phyloP scores from a whole-genome alignment of 2,797 vertebrate species.

The Cottoperca gobio region DNA sequence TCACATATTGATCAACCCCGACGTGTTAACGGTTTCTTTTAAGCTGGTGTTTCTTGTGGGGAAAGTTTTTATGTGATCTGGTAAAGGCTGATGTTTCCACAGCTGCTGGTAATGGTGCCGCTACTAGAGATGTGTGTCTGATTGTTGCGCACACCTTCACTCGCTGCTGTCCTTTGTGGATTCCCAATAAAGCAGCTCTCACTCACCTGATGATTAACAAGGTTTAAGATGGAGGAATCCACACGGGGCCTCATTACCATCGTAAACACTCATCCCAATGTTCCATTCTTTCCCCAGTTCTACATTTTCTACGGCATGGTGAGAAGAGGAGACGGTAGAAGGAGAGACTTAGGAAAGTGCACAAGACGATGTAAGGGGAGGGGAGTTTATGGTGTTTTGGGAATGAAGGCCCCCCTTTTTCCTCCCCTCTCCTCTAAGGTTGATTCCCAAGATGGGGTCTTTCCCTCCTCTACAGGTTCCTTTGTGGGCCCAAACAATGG shows the following conservation, averaged over 20 bases:
- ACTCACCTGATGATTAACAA: slow-evolving; percentile 81
- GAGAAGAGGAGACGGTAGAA: slow-evolving; percentile 38
- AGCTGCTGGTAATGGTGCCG: slow-evolving; percentile 26
- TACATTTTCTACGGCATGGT: slow-evolving; percentile 38
- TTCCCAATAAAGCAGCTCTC: slow-evolving; percentile 65
- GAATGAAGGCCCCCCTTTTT: slow-evolving; percentile 55
- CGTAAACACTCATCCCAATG: slow-evolving; percentile 75
- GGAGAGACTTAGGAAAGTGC: slow-evolving; percentile 30
- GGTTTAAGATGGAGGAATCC: slow-evolving; percentile 76
- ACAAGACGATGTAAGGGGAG: slow-evolving; percentile 57
- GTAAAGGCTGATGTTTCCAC: slow-evolving; percentile 37
- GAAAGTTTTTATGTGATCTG: slow-evolving; percentile 12
- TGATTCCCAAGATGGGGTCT: slow-evolving; percentile 65
- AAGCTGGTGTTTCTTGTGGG: slow-evolving; percentile 23
- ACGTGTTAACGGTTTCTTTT: slow-evolving; percentile 7
- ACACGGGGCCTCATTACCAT: slow-evolving; percentile 84
- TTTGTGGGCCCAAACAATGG: slow-evolving; percentile 56
- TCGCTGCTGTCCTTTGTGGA: slow-evolving; percentile 68
- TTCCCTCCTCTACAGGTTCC: slow-evolving; percentile 61
- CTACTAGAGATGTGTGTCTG: slow-evolving; percentile 47
- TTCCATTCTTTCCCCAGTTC: slow-evolving; percentile 60
- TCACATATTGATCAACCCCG: neutral
- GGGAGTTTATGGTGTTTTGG: slow-evolving; percentile 57
- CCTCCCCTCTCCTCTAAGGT: slow-evolving; percentile 58
- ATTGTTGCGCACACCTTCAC: slow-evolving; percentile 55